A percentile compares a stretch with the other conserved stretches of the same genome.
These are phyloP conservation scores for Protomyctophum bolini DNA, from an alignment of 2,113 vertebrate species.

Conservation along the genomic window DNA sequence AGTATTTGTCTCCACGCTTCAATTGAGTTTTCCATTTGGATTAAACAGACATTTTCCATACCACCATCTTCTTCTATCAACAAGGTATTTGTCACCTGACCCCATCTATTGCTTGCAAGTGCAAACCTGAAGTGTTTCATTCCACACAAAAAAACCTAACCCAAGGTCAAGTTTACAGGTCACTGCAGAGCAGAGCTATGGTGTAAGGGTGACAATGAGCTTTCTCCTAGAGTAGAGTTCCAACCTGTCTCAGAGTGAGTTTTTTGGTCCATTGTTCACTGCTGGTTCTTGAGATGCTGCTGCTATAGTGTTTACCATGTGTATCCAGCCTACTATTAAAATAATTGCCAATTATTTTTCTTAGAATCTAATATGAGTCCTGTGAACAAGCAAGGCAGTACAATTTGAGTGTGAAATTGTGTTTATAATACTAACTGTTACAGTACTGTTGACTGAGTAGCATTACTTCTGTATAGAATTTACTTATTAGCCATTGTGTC, in stretches of 20 bases:
- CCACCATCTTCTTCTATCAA: neutral
- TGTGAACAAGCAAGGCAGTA: conserved; percentile 18
- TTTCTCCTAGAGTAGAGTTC: conserved; percentile 21
- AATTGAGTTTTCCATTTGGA: neutral
- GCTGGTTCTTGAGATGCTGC: conserved; percentile 38
- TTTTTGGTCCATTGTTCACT: conserved; percentile 32
- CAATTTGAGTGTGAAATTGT: conserved; percentile 19
- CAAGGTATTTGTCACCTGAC: neutral
- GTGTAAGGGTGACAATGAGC: conserved; percentile 41
- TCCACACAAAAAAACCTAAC: conserved; percentile 23
- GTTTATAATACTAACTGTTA: neutral
- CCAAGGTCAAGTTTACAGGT: conserved; percentile 54
- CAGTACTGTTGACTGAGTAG: no score
- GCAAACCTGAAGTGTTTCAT: conserved; percentile 16
- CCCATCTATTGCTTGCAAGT: neutral
- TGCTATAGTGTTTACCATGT: conserved; percentile 21
- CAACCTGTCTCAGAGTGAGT: conserved; percentile 4
- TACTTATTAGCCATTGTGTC: no score
- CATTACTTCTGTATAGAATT: no score
- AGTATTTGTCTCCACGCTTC: no score
- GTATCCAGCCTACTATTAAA: neutral
- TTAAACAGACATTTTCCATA: neutral
- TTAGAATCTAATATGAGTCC: conserved; percentile 20
- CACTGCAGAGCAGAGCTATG: conserved; percentile 38
- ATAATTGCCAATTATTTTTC: neutral